These are phyloP conservation scores for Aphaenogaster rudis DNA, from an alignment of 1,140 invertebrate species.

Conservation along the genomic window DNA sequence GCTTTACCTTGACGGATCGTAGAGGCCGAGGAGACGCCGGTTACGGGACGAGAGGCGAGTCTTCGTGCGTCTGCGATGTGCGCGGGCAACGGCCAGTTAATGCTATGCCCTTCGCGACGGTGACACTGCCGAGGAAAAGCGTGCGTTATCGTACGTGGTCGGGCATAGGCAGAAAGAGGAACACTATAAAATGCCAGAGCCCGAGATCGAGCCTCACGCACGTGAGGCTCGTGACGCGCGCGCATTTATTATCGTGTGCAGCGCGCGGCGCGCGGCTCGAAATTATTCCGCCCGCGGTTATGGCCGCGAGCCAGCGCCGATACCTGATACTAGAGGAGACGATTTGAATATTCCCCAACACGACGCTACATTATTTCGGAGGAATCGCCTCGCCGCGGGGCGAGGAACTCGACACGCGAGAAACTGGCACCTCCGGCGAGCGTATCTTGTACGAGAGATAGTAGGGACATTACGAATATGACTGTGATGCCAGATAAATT, in stretches of 20 bases:
- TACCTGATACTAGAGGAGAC: conserved; percentile 55
- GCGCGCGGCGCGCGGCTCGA: conserved; percentile 4
- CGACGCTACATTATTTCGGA: conserved; percentile 29
- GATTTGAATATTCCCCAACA: conserved; percentile 51
- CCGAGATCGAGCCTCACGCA: conserved; percentile 72
- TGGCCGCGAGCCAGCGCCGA: conserved; percentile 47
- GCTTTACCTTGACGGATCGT: conserved; percentile 74
- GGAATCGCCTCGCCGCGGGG: conserved; percentile 4
- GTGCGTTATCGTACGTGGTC: conserved; percentile 71
- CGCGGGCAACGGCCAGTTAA: conserved; percentile 84
- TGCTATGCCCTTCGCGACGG: conserved; percentile 81
- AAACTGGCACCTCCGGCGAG: neutral
- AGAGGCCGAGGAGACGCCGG: conserved; percentile 52
- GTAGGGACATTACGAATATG: neutral
- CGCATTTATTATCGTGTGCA: conserved; percentile 72
- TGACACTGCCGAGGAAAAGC: conserved; percentile 74
- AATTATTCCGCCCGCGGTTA: conserved; percentile 59
- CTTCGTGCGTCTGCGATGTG: conserved; percentile 67
- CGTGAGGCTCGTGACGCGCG: conserved; percentile 67
- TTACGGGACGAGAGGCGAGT: conserved; percentile 12
- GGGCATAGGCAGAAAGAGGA: conserved; percentile 53
- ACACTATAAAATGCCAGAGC: conserved; percentile 68
- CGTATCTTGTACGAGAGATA: neutral
- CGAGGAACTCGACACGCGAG: conserved; percentile 22
- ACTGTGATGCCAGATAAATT: conserved; percentile 22